Conservation (phyloP, 2,113 vertebrate genomes). For the Sula dactylatra region DNA sequence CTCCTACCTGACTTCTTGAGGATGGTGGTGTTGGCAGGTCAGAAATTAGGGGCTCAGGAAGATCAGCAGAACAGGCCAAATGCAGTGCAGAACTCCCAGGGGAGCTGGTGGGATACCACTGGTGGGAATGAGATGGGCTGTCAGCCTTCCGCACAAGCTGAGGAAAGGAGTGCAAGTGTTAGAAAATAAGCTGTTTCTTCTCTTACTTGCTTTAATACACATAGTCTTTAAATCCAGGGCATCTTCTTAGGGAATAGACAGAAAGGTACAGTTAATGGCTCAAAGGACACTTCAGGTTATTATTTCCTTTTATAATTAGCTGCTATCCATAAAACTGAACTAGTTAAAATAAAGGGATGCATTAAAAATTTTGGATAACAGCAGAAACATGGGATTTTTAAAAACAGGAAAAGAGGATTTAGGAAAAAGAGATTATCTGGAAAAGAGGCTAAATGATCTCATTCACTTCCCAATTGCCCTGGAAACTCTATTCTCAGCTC, state of each 20-base stretch:
- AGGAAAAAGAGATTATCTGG: background rate
- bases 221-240: background rate
- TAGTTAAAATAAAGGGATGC: background rate
- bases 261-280: background rate
- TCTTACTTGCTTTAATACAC: background rate
- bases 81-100: background rate
- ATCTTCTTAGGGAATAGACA: constrained; percentile 2
- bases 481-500: background rate
- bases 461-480: background rate
- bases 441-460: background rate
- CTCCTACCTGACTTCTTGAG: background rate
- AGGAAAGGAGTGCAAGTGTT: background rate
- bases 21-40: background rate
- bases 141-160: background rate
- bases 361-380: background rate
- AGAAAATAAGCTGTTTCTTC: background rate
- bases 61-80: background rate
- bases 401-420: background rate
- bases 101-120: background rate
- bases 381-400: background rate
- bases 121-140: background rate
- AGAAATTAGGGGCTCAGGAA: background rate
- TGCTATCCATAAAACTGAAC: background rate
- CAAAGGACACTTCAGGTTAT: background rate
- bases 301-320: background rate